Percentiles rank a stretch among this genome's conserved stretches.
phyloP scores from a whole-genome alignment of 2,797 vertebrate species.

The Lemur catta region DNA sequence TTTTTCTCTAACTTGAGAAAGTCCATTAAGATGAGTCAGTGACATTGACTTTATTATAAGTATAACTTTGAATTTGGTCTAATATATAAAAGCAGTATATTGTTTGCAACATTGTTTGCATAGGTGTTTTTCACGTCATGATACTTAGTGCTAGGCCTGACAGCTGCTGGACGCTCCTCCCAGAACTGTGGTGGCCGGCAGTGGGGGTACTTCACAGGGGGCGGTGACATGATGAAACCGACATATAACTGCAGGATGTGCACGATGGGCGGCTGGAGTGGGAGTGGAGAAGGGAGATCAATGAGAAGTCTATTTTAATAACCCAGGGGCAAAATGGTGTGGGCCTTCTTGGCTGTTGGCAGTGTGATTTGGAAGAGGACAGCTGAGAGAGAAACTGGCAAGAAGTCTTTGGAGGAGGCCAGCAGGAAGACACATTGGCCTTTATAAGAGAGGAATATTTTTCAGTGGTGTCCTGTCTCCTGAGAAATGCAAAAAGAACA shows the following conservation, averaged over 20 bases:
- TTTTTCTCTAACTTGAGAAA: not conserved
- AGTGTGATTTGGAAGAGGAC: not conserved
- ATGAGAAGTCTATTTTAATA: not conserved
- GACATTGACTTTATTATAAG: not conserved
- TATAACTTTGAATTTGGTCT: not conserved
- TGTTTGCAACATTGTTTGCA: not conserved
- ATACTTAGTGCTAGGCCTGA: not conserved
- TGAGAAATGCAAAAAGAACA: constrained; percentile 47
- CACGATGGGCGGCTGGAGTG: not conserved
- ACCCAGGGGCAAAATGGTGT: not conserved
- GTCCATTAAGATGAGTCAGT: not conserved
- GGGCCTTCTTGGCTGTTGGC: not conserved
- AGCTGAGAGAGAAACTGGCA: not conserved
- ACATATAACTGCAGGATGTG: not conserved
- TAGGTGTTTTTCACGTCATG: not conserved
- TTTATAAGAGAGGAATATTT: constrained; percentile 19
- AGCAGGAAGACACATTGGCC: not conserved
- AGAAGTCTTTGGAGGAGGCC: not conserved
- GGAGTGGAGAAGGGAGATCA: not conserved
- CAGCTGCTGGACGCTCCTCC: not conserved
- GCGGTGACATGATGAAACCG: not conserved
- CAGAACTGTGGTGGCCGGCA: not conserved
- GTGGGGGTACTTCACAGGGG: not conserved
- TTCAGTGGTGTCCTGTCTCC: not conserved
- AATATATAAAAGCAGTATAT: not conserved